These are phyloP conservation scores for Zeuzera pyrina DNA, from an alignment of 2,888 invertebrate species.

Conservation along the genomic window DNA sequence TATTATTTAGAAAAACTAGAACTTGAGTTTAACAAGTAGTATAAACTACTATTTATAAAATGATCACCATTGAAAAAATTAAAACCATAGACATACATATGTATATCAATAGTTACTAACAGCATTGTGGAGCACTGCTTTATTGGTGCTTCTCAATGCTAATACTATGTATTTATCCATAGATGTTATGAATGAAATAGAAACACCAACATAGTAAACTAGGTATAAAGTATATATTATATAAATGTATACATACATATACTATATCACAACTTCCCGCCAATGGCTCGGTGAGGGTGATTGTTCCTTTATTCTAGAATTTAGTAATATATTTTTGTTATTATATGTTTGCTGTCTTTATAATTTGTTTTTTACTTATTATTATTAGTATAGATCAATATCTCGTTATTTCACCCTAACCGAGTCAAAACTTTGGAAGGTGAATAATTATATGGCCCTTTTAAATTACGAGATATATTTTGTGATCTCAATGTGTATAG, in stretches of 20 bases:
- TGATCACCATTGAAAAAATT: slow-evolving; percentile 38
- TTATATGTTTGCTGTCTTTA: slow-evolving; percentile 55
- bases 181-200: slow-evolving; percentile 62
- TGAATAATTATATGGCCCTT: slow-evolving; percentile 24
- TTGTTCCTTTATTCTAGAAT: slow-evolving; percentile 45
- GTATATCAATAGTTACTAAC: slow-evolving; percentile 56
- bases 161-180: slow-evolving; percentile 50
- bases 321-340: slow-evolving; percentile 65
- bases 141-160: slow-evolving; percentile 34
- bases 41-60: slow-evolving; percentile 56
- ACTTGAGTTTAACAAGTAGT: slow-evolving; percentile 57
- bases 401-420: slow-evolving; percentile 38
- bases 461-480: slow-evolving; percentile 36
- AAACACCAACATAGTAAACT: slow-evolving; percentile 68
- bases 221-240: slow-evolving; percentile 54
- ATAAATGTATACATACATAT: slow-evolving; percentile 39
- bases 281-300: slow-evolving; percentile 37
- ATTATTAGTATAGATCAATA: slow-evolving; percentile 22
- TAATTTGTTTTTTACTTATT: slow-evolving; percentile 42
- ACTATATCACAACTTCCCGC: slow-evolving; percentile 28
- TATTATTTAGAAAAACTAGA: slow-evolving; percentile 70
- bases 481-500: too few relatives aligned
- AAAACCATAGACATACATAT: slow-evolving; percentile 9
- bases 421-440: slow-evolving; percentile 32
- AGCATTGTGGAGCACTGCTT: slow-evolving; percentile 34